Evolutionary conservation across 2,797 vertebrate species (phyloP), one percentile per base, ranked within the genome.

Genomic region (Leptatherina wallacei): DNA sequence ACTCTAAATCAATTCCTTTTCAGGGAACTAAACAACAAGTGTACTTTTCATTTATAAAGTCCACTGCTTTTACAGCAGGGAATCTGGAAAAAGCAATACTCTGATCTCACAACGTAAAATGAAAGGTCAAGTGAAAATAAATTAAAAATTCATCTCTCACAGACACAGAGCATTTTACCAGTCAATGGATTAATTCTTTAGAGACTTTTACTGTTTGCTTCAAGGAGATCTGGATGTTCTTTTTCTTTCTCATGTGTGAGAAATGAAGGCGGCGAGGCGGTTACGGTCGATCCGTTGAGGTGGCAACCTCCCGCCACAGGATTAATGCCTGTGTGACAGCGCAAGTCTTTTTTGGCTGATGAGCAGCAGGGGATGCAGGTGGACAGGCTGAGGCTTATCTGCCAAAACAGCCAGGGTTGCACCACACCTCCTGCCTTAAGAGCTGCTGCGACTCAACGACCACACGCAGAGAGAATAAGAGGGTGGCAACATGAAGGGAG

Each of bases 341-440:
- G 47, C 47, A 4, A 67, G 83, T 70, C 69, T 79, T 65, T 27
- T 90, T 85, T 80, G 69, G 75, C 86, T 82, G 85, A 90, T 58
- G 69, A 83, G 80, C 84, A 63, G 85, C 65, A n/a, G 88, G 88
- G n/a, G 77, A 61, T 72, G 80, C 69, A 71, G 81, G 85, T 85
- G 86, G 86, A 85, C 79, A 73, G 85, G 68, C 75, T 65, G 78
- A 66, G 79, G 86, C 90, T 93, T 94, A 94, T 94, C 93, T 91
- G 87, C 84, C 90, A 86, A 85, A 93, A 87, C 92, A 95, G 93
- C 91, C 88, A 73, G 88, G 78, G 87, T 74, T 65, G 60, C 83
- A 68, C 72, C 77, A 75, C 81, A 84, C 81, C 89, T 74, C 90
- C 83, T 65, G 49, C 75, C 36, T 70, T 64, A 82, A 78, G 52